Conservation (phyloP, 2,888 invertebrate species). For the Tenthredo distinguenda region DNA sequence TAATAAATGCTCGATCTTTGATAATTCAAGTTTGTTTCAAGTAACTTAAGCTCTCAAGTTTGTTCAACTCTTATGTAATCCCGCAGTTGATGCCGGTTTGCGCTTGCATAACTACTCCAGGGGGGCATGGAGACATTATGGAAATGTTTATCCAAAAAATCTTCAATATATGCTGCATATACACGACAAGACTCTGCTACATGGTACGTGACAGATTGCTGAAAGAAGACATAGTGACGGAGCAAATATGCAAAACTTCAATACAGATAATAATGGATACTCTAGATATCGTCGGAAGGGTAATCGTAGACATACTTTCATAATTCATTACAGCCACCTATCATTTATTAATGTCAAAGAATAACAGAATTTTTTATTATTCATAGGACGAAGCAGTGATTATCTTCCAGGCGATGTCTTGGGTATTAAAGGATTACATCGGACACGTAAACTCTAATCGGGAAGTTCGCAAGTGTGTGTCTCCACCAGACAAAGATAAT, state of each 20-base stretch:
- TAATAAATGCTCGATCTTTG: constrained; percentile 55
- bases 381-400: constrained; percentile 74
- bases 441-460: constrained; percentile 45
- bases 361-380: not conserved
- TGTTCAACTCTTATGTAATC: not conserved
- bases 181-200: constrained; percentile 83
- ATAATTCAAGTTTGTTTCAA: not conserved
- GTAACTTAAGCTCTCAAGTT: not conserved
- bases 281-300: constrained; percentile 78
- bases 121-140: constrained; percentile 78
- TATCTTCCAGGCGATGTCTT: constrained; percentile 73
- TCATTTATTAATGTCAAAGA: no score
- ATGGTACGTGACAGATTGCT: constrained; percentile 80
- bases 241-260: constrained; percentile 74
- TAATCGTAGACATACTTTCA: constrained; percentile 50
- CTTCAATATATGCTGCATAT: constrained; percentile 83
- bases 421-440: constrained; percentile 72
- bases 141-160: constrained; percentile 83
- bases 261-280: constrained; percentile 81
- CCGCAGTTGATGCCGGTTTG: constrained; percentile 83
- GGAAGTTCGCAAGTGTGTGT: not conserved
- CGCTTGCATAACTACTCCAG: constrained; percentile 74
- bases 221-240: constrained; percentile 74
- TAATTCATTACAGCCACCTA: not conserved
- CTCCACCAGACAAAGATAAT: not conserved